Conservation (phyloP, 2,888 invertebrate genomes). For the Desoria tigrina region DNA sequence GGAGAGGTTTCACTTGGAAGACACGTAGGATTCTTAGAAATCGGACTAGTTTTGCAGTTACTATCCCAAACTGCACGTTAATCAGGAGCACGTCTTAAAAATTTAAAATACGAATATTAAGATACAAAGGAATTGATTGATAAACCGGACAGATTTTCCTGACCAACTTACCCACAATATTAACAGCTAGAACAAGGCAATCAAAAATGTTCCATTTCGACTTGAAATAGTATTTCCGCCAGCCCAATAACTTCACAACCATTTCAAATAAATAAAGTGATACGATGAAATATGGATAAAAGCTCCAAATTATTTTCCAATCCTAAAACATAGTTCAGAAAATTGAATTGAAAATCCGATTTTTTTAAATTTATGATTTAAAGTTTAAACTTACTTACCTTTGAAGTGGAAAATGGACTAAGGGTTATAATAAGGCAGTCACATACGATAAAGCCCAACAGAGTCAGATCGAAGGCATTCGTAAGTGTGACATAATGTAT, state of each 20-base stretch:
- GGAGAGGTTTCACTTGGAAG: not conserved
- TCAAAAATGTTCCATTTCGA: constrained; percentile 8
- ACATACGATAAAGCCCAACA: constrained; percentile 8
- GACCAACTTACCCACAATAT: not conserved
- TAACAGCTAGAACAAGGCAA: not conserved
- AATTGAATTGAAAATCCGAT: too few relatives aligned
- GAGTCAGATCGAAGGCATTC: constrained; percentile 6
- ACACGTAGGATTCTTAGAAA: constrained; percentile 1
- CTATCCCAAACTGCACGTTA: constrained; percentile 1
- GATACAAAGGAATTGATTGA: too few relatives aligned
- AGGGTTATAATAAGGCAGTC: constrained; percentile 14
- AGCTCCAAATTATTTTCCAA: constrained; percentile 9
- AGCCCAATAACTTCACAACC: constrained; percentile 1
- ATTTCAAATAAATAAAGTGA: not conserved
- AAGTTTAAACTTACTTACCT: not conserved
- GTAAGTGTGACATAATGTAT: constrained; percentile 10
- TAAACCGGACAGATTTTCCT: too few relatives aligned
- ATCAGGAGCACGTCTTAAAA: not conserved
- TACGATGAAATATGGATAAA: constrained; percentile 4
- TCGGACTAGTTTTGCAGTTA: constrained; percentile 3
- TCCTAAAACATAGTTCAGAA: constrained; percentile 12
- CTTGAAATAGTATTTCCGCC: constrained; percentile 11
- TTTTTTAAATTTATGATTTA: too few relatives aligned
- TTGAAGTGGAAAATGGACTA: not conserved
- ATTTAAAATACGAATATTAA: not conserved